Conservation (phyloP, 2,888 invertebrate species). For the Nycteola revayana region DNA sequence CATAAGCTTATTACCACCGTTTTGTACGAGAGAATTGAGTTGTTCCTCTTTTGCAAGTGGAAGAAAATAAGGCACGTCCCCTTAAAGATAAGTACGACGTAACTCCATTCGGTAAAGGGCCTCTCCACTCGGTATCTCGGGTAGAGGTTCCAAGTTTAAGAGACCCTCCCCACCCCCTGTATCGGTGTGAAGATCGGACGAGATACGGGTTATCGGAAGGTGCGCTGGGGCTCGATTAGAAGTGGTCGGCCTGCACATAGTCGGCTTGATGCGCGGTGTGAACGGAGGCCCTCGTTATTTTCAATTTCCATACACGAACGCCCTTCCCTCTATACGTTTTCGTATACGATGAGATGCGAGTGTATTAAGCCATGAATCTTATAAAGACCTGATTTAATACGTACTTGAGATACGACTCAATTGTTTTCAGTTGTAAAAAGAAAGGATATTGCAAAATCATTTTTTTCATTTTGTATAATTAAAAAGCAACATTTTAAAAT, state of each 20-base stretch:
- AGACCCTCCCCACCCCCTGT: conserved; percentile 57
- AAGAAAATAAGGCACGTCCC: conserved; percentile 77
- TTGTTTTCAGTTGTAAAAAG: conserved; percentile 40
- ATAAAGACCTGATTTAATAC: conserved; percentile 70
- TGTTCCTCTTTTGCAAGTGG: conserved; percentile 58
- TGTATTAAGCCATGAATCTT: conserved; percentile 78
- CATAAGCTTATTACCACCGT: conserved; percentile 57
- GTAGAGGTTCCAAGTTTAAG: conserved; percentile 61
- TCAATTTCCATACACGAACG: conserved; percentile 80
- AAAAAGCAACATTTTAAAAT: no score
- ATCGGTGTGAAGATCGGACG: conserved; percentile 54
- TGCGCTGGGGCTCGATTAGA: conserved; percentile 56
- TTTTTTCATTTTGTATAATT: no score
- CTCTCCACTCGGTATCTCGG: conserved; percentile 68
- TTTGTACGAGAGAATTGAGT: conserved; percentile 64
- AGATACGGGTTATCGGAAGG: conserved; percentile 60
- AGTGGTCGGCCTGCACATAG: conserved; percentile 62
- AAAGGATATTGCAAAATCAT: conserved; percentile 36
- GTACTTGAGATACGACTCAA: conserved; percentile 37
- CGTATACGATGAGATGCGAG: conserved; percentile 64
- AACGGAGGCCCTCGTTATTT: conserved; percentile 79
- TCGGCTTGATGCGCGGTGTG: conserved; percentile 74
- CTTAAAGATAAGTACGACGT: conserved; percentile 80
- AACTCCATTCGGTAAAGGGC: conserved; percentile 79
- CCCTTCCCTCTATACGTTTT: conserved; percentile 66